These are phyloP conservation scores for Drosophila prosaltans DNA, from an alignment of 1,140 invertebrate species.

Conservation along the genomic window DNA sequence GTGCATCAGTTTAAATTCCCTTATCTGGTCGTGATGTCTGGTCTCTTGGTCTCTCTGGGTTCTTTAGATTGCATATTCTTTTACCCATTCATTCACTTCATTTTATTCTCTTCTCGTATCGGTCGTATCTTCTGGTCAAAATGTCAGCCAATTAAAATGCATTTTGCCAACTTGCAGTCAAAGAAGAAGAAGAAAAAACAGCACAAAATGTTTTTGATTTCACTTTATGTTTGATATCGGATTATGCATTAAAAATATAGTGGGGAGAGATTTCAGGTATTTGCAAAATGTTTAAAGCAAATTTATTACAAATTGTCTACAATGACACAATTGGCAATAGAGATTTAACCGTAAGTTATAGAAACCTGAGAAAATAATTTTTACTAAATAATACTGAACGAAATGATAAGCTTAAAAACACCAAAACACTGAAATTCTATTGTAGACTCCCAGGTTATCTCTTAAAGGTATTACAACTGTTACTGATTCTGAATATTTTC, in stretches of 20 bases:
- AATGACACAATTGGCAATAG: background rate
- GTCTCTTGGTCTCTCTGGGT: slow-evolving; percentile 42
- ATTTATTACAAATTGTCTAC: background rate
- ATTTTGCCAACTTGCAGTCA: slow-evolving; percentile 54
- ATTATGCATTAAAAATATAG: background rate
- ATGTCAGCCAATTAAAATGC: slow-evolving; percentile 79
- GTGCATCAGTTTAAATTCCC: slow-evolving; percentile 81
- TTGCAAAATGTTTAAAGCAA: background rate
- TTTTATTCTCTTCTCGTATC: background rate
- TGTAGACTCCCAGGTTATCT: too few relatives aligned
- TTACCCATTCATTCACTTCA: slow-evolving; percentile 18
- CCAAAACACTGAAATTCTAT: too few relatives aligned
- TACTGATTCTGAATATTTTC: too few relatives aligned
- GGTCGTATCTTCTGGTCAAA: slow-evolving; percentile 42
- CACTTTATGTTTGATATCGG: slow-evolving; percentile 18
- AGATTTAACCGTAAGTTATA: too few relatives aligned
- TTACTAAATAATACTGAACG: too few relatives aligned
- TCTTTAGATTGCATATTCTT: slow-evolving; percentile 70
- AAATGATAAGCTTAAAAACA: too few relatives aligned
- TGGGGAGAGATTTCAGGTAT: background rate
- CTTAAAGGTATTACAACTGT: too few relatives aligned
- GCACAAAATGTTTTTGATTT: slow-evolving; percentile 36
- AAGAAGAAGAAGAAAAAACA: slow-evolving; percentile 22
- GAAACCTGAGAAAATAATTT: too few relatives aligned
- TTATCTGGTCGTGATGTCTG: slow-evolving; percentile 75